A percentile compares a stretch with the other conserved stretches of the same genome.
phyloP scores from a whole-genome alignment of 2,797 vertebrate genomes.

The Catharus ustulatus region DNA sequence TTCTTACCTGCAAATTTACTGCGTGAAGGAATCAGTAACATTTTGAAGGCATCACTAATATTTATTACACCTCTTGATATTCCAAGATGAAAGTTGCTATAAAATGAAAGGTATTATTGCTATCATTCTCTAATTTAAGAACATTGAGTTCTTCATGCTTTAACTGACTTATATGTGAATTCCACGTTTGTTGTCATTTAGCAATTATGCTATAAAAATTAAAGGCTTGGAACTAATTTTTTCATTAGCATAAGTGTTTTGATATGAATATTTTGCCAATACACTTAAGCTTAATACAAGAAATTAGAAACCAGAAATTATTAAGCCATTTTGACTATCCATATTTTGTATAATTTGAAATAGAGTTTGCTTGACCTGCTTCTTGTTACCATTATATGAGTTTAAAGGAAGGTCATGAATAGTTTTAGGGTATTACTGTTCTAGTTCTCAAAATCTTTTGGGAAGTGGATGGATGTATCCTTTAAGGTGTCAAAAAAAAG shows the following conservation, averaged over 20 bases:
- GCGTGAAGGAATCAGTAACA: neutral
- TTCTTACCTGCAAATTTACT: neutral
- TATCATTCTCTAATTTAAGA: neutral
- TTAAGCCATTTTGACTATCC: constrained; percentile 13
- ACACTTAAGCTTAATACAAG: constrained; percentile 50
- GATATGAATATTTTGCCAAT: constrained; percentile 61
- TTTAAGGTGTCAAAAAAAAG: neutral
- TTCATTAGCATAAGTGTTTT: constrained; percentile 70
- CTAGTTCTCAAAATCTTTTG: neutral
- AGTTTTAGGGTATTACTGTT: neutral
- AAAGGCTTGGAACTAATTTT: constrained; percentile 53
- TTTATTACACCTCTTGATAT: neutral
- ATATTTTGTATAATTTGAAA: neutral
- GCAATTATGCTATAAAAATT: constrained; percentile 50
- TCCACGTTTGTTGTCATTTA: neutral
- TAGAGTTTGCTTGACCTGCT: neutral
- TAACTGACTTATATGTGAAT: neutral
- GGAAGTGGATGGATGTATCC: neutral
- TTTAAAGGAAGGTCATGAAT: constrained; percentile 2
- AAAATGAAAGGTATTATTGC: neutral
- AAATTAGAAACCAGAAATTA: constrained; percentile 39
- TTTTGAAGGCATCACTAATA: neutral
- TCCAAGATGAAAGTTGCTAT: neutral
- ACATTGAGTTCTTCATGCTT: neutral
- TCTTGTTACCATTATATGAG: neutral